Evolutionary conservation across 2,888 invertebrate species (phyloP).

Genomic region (Tanytarsus gracilentus): DNA sequence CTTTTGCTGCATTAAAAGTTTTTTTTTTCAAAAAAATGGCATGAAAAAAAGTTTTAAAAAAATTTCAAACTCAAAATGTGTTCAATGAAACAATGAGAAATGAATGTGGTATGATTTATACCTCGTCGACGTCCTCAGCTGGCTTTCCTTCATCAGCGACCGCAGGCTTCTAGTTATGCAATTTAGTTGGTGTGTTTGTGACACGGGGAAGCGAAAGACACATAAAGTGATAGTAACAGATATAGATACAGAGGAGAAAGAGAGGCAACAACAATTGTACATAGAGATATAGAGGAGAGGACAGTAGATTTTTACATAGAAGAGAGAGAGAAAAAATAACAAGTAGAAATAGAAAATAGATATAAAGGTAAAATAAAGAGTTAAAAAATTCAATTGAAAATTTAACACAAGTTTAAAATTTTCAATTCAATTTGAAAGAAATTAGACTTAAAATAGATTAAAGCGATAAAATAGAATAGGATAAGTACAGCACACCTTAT

Average conservation of each 20-base stretch:
- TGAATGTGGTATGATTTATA: conserved; percentile 1
- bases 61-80: background rate
- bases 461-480: background rate
- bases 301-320: too few relatives aligned
- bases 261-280: conserved; percentile 4
- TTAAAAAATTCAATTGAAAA: background rate
- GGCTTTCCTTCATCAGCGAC: background rate
- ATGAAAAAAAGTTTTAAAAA: too few relatives aligned
- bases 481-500: too few relatives aligned
- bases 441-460: background rate
- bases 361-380: background rate
- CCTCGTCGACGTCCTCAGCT: background rate
- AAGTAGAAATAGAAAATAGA: conserved; percentile 1
- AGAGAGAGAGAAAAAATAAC: conserved; percentile 9
- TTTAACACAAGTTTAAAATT: background rate
- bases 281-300: conserved; percentile 21
- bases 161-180: conserved; percentile 2
- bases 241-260: background rate
- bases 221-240: background rate
- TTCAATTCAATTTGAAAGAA: background rate
- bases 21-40: conserved; percentile 6
- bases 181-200: background rate
- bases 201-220: background rate
- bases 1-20: background rate
- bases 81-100: background rate